phyloP scores from a whole-genome alignment of 2,888 invertebrate species.

The Allolobophora icterica region DNA sequence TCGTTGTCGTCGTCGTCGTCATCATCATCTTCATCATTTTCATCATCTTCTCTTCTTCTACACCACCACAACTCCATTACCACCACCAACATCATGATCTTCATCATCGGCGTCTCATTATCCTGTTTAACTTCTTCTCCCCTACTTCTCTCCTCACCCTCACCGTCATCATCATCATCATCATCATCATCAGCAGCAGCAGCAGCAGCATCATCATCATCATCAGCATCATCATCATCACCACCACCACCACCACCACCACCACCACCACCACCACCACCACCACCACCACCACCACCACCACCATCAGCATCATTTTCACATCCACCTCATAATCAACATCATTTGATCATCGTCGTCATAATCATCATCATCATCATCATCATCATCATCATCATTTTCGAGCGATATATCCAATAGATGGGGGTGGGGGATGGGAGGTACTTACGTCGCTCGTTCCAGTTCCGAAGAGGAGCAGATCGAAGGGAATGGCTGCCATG shows the following conservation, averaged over 20 bases:
- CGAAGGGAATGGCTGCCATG: slow-evolving; percentile 97
- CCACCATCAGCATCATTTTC: background rate
- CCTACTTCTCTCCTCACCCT: background rate
- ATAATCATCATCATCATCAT: background rate
- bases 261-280: background rate
- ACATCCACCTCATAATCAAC: background rate
- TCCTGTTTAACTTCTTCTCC: too few relatives aligned
- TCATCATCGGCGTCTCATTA: background rate
- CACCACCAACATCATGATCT: background rate
- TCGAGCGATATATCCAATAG: background rate
- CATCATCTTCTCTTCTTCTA: background rate
- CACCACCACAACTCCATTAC: background rate
- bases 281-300: background rate
- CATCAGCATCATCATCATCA: background rate
- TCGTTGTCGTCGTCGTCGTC: background rate
- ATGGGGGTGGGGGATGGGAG: too few relatives aligned
- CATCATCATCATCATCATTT: background rate
- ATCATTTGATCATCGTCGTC: background rate
- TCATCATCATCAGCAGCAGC: background rate
- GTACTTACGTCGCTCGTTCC: slow-evolving; percentile 64
- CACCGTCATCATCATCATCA: background rate
- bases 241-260: background rate
- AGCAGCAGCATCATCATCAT: background rate
- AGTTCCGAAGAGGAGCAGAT: slow-evolving; percentile 78
- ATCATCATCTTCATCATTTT: background rate